phyloP scores from a whole-genome alignment of 2,888 invertebrate species.

The Hybos culiciformis region DNA sequence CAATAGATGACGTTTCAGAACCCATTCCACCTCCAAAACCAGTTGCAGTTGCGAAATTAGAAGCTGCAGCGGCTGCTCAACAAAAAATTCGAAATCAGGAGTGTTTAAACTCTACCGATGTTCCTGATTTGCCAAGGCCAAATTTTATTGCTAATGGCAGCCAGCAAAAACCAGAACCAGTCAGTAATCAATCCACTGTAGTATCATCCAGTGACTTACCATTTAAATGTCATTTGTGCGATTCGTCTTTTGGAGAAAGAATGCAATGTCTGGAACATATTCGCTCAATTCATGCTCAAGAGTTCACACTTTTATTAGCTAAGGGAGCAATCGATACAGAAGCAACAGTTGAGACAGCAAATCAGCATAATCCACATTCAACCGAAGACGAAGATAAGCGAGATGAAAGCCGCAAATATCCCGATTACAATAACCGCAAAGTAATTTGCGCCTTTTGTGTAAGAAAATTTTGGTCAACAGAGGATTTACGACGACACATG shows the following conservation, averaged over 20 bases:
- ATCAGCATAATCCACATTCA: conserved; percentile 18
- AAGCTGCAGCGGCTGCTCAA: conserved; percentile 22
- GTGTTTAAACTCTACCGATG: neutral
- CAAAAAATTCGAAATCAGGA: conserved; percentile 15
- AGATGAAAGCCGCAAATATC: conserved; percentile 59
- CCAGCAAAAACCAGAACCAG: conserved; percentile 18
- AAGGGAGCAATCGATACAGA: conserved; percentile 62
- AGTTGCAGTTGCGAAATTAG: conserved; percentile 29
- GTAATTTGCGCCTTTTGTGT: conserved; percentile 86
- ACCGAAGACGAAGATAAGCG: conserved; percentile 46
- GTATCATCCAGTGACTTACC: conserved; percentile 50
- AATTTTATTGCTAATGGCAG: conserved; percentile 29
- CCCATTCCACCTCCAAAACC: conserved; percentile 32
- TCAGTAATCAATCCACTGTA: conserved; percentile 22
- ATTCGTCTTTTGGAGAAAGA: conserved; percentile 68
- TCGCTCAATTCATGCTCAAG: conserved; percentile 55
- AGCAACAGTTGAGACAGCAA: conserved; percentile 27
- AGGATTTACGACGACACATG: conserved; percentile 87
- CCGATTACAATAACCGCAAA: conserved; percentile 76
- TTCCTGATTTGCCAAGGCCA: neutral
- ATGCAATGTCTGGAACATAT: conserved; percentile 72
- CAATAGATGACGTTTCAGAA: conserved; percentile 36
- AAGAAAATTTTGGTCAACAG: conserved; percentile 89
- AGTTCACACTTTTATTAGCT: conserved; percentile 67
- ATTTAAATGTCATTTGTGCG: conserved; percentile 88